Evolutionary conservation across 2,113 vertebrate genomes (phyloP).

Genomic region (Scortum barcoo): DNA sequence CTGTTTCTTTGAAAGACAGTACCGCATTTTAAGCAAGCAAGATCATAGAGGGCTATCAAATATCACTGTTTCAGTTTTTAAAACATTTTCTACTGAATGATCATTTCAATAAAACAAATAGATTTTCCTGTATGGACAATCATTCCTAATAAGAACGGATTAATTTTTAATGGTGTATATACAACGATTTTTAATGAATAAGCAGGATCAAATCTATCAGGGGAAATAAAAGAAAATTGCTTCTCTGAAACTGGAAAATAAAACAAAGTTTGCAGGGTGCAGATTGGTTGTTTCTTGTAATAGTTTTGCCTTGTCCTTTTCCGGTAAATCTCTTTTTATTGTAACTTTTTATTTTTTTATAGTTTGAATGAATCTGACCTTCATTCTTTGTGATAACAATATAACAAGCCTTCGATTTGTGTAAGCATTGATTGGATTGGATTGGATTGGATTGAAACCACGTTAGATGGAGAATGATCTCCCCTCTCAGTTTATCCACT

Average conservation of each 20-base stretch:
- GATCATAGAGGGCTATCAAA: too few relatives aligned
- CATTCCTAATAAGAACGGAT: background rate
- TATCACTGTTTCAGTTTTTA: background rate
- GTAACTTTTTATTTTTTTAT: background rate
- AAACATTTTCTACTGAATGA: background rate
- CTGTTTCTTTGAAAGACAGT: background rate
- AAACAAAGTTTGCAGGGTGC: background rate
- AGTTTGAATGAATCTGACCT: background rate
- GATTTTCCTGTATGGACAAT: background rate
- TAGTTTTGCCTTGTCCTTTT: background rate
- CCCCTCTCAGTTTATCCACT: slow-evolving; percentile 1
- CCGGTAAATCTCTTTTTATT: background rate
- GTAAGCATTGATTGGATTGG: background rate
- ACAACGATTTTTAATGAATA: background rate
- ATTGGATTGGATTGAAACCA: background rate
- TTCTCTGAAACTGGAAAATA: background rate
- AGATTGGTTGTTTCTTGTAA: background rate
- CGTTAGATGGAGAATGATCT: background rate
- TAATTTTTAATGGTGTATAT: slow-evolving; percentile 2
- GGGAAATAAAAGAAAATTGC: slow-evolving; percentile 4
- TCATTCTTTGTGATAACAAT: slow-evolving; percentile 1
- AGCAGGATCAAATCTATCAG: background rate
- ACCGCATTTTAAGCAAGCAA: background rate
- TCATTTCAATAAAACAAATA: background rate
- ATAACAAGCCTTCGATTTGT: background rate